phyloP scores from a whole-genome alignment of 92 coral and sea anemone genomes.

The Montipora capitata region DNA sequence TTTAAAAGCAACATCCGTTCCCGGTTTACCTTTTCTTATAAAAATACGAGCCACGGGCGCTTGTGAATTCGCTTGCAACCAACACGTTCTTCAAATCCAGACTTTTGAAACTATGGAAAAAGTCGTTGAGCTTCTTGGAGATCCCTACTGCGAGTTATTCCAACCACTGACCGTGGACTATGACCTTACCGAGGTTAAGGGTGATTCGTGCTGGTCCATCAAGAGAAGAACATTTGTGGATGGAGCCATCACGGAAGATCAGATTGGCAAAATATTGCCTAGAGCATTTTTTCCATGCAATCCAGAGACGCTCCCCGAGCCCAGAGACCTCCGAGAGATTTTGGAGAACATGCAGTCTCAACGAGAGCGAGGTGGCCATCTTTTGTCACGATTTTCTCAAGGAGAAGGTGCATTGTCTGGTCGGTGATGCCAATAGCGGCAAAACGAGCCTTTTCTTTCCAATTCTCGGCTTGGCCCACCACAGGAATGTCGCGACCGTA shows the following conservation, averaged over 20 bases:
- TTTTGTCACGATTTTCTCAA: too few relatives aligned
- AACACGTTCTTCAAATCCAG: slow-evolving; percentile 34
- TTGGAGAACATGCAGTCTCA: slow-evolving; percentile 44
- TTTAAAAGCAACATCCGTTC: neutral
- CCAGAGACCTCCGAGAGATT: slow-evolving; percentile 9
- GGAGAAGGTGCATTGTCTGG: too few relatives aligned
- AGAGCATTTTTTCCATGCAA: neutral
- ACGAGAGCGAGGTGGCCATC: neutral
- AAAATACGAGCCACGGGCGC: neutral
- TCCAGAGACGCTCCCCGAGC: slow-evolving; percentile 37
- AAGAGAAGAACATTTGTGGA: slow-evolving; percentile 11
- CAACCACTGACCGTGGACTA: neutral
- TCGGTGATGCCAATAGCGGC: too few relatives aligned
- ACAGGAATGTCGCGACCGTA: too few relatives aligned
- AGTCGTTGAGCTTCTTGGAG: neutral
- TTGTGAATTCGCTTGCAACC: slow-evolving; percentile 22
- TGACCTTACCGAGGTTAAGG: slow-evolving; percentile 31
- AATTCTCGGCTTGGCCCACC: too few relatives aligned
- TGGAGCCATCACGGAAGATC: slow-evolving; percentile 1
- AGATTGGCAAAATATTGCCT: slow-evolving; percentile 25
- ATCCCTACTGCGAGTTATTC: neutral
- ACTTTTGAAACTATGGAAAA: neutral
- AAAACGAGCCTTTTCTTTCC: too few relatives aligned
- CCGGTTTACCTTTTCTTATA: neutral
- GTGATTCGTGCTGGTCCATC: slow-evolving; percentile 33